Evolutionary conservation across 2,797 vertebrate genomes (phyloP), one percentile per base, ranked within the genome.

Genomic region (Onychomys leucogaster): DNA sequence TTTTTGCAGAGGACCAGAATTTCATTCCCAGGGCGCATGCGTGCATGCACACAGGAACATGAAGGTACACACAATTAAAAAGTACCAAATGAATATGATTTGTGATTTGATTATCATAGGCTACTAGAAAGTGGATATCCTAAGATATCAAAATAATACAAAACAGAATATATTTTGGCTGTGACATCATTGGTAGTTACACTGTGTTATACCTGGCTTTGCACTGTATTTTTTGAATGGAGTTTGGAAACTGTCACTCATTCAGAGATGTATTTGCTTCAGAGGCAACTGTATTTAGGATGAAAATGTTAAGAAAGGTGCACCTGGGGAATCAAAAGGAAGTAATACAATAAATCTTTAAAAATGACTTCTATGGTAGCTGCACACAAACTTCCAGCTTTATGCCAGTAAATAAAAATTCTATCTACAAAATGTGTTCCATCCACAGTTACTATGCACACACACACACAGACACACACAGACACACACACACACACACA

Each of bases 281-380:
- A 94, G 21, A 95, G 43, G 71, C 71, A 94, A 91, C 67, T 91
- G 69, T 57, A 63, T 82, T 93, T 95, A 80, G 75, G 69, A 65
- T 76, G 25, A 73, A 46, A 67, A 92, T 88, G 17, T 63, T 91
- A 90, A 78, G 17, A 94, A 95, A 85, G 41, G 34, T 63, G 83
- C 8, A 96, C 29, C 57, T 37, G 3, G 94, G 65, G 43, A 97
- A 92, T 8, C 77, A 46, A 90, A 97, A 95, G 19, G 29, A 29
- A 96, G 46, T 19, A 63, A 96, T 96, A 86, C 92, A 94, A 97
- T 94, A 87, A 93, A 94, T 96, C 65, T 89, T 91, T 91, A 96
- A 95, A 87, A 57, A 71, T 71, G 7, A 95, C 92, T 96, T 57
- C 21, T 81, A 84, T 55, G 21, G 1, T 94, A 57, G 57, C n/a